Base-by-base conservation (phyloP, 2,888 invertebrate species). In the Balanococcus diminutus region DNA sequence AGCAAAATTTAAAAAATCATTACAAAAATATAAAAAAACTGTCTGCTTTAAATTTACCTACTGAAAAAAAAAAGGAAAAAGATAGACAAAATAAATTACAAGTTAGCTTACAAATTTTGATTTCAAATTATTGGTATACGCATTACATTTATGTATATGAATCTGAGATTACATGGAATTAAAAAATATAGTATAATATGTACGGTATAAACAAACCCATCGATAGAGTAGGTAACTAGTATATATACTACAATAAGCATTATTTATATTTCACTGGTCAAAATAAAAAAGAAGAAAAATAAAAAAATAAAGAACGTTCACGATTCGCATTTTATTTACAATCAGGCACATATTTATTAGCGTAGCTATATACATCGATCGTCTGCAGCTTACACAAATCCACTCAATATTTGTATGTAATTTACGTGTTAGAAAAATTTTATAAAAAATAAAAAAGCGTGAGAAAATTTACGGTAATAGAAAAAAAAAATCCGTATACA, bases 1-100 rank as follows among this genome's bases (percentile, higher is more conserved):
- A 79, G 75, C 75, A 79, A 79, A 79, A 79, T 79, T 79, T 79
- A 22, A 79, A 61, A 79, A 79, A 79, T 79, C 36, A 19, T 79
- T 79, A 79, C 32, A 79, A 79, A 79, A 79, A 79, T 79, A 79
- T 9, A 79, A 79, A 79, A 79, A 79, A 67, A 25, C 75, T 11
- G 32, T 36, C 36, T 79, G 75, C 75, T 36, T 36, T 72, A 19
- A 32, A 79, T 11, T 36, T 36, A 79, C 75, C 36, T 28, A 36
- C 22, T 28, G 6, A 79, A 36, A 36, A 79, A 79, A 31, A 72
- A 72, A 61, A 72, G 2, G 31, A 31, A 31, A 1, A 67, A 28
- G 4, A 67, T 4, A 67, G 28, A 67, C 22, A 67, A 14, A 28
- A 67, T 0, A 72, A 72, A 31, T 31, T 72, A 31, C 72, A 72